phyloP scores from a whole-genome alignment of 1,140 invertebrate species.

The Habropoda laboriosa region DNA sequence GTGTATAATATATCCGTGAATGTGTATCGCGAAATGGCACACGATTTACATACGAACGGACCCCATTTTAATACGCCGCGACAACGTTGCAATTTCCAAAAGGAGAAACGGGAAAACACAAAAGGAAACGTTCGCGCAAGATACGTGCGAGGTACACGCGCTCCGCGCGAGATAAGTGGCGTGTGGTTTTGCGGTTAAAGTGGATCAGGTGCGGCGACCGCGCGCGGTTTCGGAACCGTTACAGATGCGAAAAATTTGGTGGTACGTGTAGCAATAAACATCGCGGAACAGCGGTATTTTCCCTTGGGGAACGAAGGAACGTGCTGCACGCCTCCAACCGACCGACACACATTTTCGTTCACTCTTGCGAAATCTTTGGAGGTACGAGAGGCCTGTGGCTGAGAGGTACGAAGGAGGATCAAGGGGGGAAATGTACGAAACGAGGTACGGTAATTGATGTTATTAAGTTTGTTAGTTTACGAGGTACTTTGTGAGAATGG shows the following conservation, averaged over 20 bases:
- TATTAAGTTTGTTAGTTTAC: no score
- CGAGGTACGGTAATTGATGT: no score
- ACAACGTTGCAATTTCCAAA: neutral
- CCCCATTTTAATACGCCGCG: neutral
- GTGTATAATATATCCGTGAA: no score
- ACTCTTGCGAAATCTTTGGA: no score
- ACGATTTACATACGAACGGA: neutral
- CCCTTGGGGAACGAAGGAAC: neutral
- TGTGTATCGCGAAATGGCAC: no score
- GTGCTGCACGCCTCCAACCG: neutral
- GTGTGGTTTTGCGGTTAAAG: slow-evolving; percentile 47
- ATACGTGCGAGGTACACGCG: slow-evolving; percentile 6
- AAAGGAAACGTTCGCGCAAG: neutral
- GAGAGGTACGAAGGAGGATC: no score
- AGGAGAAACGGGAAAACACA: neutral
- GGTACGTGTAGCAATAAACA: neutral
- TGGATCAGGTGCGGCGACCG: slow-evolving; percentile 65
- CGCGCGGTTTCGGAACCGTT: slow-evolving; percentile 46
- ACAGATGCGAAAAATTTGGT: slow-evolving; percentile 44
- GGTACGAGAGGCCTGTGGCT: no score
- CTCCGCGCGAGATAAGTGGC: slow-evolving; percentile 45
- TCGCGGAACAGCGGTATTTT: neutral
- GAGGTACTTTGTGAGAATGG: no score
- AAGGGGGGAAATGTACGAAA: no score
- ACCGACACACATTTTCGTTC: no score